Percentiles rank a stretch among this genome's conserved stretches.
Conservation (phyloP, 2,888 invertebrate species). For the Drosophila pegasa region DNA sequence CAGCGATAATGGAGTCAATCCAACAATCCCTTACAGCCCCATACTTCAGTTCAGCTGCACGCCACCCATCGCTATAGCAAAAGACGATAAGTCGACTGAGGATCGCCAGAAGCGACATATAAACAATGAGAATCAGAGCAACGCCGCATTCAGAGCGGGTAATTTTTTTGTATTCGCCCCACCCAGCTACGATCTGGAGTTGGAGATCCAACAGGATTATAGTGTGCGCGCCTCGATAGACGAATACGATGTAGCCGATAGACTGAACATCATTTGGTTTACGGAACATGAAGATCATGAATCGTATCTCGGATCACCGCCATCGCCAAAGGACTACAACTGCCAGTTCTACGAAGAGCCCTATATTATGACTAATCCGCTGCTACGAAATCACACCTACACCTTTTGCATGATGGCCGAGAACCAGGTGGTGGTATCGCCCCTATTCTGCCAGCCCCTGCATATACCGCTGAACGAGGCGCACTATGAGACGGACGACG, state of each 20-base stretch:
- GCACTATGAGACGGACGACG: conserved; percentile 16
- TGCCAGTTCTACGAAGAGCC: conserved; percentile 70
- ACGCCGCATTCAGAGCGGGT: background rate
- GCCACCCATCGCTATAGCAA: conserved; percentile 22
- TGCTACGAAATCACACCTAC: conserved; percentile 74
- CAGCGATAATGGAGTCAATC: background rate
- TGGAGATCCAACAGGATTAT: conserved; percentile 59
- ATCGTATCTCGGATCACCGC: background rate
- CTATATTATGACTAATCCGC: conserved; percentile 59
- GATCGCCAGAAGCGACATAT: background rate
- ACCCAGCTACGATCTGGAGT: conserved; percentile 69
- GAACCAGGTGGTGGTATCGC: conserved; percentile 64
- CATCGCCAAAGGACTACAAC: conserved; percentile 60
- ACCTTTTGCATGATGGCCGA: conserved; percentile 78
- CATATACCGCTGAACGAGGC: conserved; percentile 56
- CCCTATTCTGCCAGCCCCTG: conserved; percentile 80
- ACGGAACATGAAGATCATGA: conserved; percentile 51
- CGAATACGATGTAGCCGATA: conserved; percentile 31
- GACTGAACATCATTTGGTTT: conserved; percentile 80
- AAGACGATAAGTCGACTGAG: background rate
- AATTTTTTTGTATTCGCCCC: conserved; percentile 65
- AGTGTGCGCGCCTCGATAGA: conserved; percentile 64
- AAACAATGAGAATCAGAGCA: background rate
- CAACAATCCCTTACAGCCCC: conserved; percentile 7
- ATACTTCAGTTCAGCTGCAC: conserved; percentile 46